Evolutionary conservation across 2,888 invertebrate species (phyloP), one percentile per base, ranked within the genome.

Genomic region (Mythimna lalbum): DNA sequence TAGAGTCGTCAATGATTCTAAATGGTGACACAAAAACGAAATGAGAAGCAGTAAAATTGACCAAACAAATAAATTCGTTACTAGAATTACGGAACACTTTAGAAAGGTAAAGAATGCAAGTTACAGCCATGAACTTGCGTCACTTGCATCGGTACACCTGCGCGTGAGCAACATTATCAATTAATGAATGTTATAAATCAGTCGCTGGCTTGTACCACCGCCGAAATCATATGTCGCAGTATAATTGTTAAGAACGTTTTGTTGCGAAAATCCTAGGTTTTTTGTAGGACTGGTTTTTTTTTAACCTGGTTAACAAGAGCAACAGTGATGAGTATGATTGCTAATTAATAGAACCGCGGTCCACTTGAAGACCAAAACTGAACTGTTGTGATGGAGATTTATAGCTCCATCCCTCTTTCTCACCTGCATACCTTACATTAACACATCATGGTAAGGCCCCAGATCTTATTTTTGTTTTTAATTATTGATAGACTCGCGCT

Each of bases 191-290:
- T 62, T 17, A 69, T 64, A 69, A 80, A 70, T 59, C 65, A 83
- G 81, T 17, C 52, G 9, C 21, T 83, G 14, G 50, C 69, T 83
- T 82, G 78, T 78, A 61, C 81, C 81, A 70, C 65, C 43, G 14
- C 64, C 66, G 39, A 73, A 81, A 77, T 73, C 75, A 21, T 21
- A n/a, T 36, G 36, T 57, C 14, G 36, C 4, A 21, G 36, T 3
- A 14, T 57, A 21, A 21, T 36, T 17, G 6, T 21, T 14, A 57
- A 36, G 21, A 21, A n/a, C 14, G 57, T 7, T 7, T 57, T 21
- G 2, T 17, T 57, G 21, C 4, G 21, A 36, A 36, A 36, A 1
- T 57, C 4, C 57, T 57, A 43, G 43, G 17, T 14, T 39, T 14
- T 43, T 43, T 43, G 4, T 17, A 6, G 19, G 5, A 43, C 43